Base-by-base conservation (phyloP, 2,113 vertebrate species). In the Brachyhypopomus gauderio region DNA sequence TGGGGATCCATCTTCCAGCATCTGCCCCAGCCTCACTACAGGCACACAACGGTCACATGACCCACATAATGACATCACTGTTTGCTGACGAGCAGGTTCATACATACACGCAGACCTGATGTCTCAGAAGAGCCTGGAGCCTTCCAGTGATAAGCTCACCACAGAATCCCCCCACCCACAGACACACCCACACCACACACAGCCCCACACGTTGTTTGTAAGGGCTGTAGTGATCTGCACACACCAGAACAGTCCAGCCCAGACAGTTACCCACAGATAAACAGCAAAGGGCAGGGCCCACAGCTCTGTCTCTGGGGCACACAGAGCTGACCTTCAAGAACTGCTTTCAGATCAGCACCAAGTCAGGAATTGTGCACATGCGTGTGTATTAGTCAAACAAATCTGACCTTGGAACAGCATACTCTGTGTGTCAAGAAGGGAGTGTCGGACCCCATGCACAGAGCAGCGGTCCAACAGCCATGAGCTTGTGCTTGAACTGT, bases 241-340 rank as follows among this genome's bases (percentile, higher is more conserved):
- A 71, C 22, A 27, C 30, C 77, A 79, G 66, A 78, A 23, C 64
- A 45, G 17, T 17, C 0, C 11, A 5, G 75, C 64, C 84, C 90
- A 91, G 86, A 87, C 83, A 75, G 70, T 67, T 7, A 48, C 45
- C 1, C 52, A 38, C 64, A 71, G 89, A 91, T 90, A 92, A 91
- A 86, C 38, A 30, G 67, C 48, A 38, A 70, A 38, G 71, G 55
- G 73, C 74, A 45, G 75, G 72, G 34, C 76, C 63, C 16, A 45
- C 45, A 5, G 8, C 56, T 34, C 20, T 14, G 34, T 17, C 56
- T 60, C 55, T 22, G 45, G 11, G 12, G 45, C 45, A 52, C 45
- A 52, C 12, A 14, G 11, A 14, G 45, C 45, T 52, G 45, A 1
- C 45, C 45, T 52, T 14, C 12, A 14, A 52, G 45, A 3, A 8